phyloP scores from a whole-genome alignment of 2,888 invertebrate species.

The Pristionchus japonicus region DNA sequence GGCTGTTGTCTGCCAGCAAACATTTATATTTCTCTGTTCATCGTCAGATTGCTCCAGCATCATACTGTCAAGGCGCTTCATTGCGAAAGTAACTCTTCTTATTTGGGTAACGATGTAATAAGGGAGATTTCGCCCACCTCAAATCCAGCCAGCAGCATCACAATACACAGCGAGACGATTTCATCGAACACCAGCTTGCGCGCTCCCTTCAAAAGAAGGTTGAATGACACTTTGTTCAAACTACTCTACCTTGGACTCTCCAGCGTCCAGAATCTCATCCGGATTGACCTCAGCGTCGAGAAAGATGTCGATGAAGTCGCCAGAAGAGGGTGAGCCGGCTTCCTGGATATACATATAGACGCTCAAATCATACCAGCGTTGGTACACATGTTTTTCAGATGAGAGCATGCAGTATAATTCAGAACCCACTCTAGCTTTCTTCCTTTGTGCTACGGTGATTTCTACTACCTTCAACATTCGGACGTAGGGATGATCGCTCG shows the following conservation, averaged over 20 bases:
- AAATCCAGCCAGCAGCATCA: conserved; percentile 56
- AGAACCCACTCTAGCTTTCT: conserved; percentile 13
- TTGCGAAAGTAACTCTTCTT: too few species aligned
- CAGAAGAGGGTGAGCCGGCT: not conserved
- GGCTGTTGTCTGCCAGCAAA: conserved; percentile 77
- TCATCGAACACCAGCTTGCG: conserved; percentile 63
- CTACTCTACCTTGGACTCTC: not conserved
- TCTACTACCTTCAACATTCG: not conserved
- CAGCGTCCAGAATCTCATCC: not conserved
- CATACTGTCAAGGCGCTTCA: too few species aligned
- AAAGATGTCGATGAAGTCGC: conserved; percentile 72
- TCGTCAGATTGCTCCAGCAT: too few species aligned
- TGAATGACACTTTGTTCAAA: too few species aligned
- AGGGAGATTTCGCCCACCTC: conserved; percentile 66
- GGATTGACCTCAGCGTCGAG: conserved; percentile 60
- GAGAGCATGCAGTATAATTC: too few species aligned
- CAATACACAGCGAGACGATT: conserved; percentile 60
- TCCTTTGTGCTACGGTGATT: not conserved
- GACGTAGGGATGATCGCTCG: not conserved
- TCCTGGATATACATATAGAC: not conserved
- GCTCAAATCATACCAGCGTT: too few species aligned
- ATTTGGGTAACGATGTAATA: too few species aligned
- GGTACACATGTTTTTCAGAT: too few species aligned
- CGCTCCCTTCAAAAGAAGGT: conserved; percentile 52
- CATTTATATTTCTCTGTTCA: not conserved